These are phyloP conservation scores for Huso huso DNA, from an alignment of 2,797 vertebrate genomes.

Conservation along the genomic window DNA sequence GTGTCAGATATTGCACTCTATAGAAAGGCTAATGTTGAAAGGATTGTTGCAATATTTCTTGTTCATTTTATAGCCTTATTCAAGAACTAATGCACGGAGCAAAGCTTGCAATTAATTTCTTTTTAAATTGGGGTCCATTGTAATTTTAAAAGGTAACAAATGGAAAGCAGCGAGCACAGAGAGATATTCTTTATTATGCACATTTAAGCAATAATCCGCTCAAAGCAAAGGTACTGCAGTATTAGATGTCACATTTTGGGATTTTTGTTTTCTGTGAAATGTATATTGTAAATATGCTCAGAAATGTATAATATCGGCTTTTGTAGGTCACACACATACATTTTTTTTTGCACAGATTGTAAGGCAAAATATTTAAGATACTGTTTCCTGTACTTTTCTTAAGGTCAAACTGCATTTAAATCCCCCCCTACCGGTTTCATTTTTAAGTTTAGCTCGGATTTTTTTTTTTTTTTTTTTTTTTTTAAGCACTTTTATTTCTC, in stretches of 20 bases:
- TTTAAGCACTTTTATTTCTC: conserved; percentile 16
- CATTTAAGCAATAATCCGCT: conserved; percentile 85
- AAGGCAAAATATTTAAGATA: conserved; percentile 84
- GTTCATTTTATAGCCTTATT: conserved; percentile 56
- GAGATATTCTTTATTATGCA: conserved; percentile 61
- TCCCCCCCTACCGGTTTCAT: conserved; percentile 9
- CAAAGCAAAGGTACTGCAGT: conserved; percentile 84
- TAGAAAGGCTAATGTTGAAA: conserved; percentile 60
- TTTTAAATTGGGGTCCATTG: conserved; percentile 36
- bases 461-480: conserved; percentile 8
- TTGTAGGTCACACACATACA: conserved; percentile 78
- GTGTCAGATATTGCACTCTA: conserved; percentile 84
- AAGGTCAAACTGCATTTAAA: conserved; percentile 57
- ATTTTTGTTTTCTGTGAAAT: conserved; percentile 74
- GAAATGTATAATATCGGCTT: conserved; percentile 84
- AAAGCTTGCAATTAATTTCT: conserved; percentile 34
- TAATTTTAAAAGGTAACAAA: conserved; percentile 36
- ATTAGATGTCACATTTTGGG: conserved; percentile 71
- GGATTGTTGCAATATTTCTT: conserved; percentile 82
- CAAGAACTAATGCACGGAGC: conserved; percentile 47
- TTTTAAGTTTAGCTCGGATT: not conserved
- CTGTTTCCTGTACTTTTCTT: conserved; percentile 54
- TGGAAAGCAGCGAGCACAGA: conserved; percentile 57
- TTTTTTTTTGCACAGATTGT: conserved; percentile 91
- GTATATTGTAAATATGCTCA: conserved; percentile 87